Evolutionary conservation across 2,113 vertebrate species (phyloP).

Genomic region (Sebastes fasciatus): DNA sequence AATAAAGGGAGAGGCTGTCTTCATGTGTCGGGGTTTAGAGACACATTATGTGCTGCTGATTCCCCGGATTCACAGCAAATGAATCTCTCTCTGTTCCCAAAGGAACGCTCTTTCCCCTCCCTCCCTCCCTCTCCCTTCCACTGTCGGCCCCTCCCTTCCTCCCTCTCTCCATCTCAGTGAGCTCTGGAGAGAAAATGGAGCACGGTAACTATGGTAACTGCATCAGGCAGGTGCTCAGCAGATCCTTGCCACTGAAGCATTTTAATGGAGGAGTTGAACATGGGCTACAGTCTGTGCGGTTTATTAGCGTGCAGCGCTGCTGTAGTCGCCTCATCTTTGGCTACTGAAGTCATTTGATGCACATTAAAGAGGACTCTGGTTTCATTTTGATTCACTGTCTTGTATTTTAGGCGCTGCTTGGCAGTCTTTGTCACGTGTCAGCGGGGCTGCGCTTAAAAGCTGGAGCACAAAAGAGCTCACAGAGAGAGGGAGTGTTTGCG

Average conservation of each 20-base stretch:
- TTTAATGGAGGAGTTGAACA: conserved; percentile 29
- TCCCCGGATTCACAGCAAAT: conserved; percentile 66
- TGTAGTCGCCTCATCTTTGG: background rate
- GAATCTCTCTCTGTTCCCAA: conserved; percentile 65
- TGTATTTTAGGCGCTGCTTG: conserved; percentile 23
- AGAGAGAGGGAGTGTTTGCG: conserved; percentile 16
- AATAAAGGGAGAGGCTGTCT: conserved; percentile 71
- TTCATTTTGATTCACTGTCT: conserved; percentile 21
- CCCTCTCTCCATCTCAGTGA: conserved; percentile 51
- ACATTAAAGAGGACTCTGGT: background rate
- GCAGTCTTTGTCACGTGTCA: conserved; percentile 36
- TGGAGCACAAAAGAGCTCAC: conserved; percentile 45
- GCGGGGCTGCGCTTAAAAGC: conserved; percentile 41
- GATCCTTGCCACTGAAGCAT: conserved; percentile 32
- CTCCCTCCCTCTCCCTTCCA: conserved; percentile 36
- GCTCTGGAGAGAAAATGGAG: conserved; percentile 78
- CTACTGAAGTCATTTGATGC: background rate
- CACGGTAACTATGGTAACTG: conserved; percentile 86
- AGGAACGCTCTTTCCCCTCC: conserved; percentile 43
- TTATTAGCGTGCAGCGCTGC: background rate
- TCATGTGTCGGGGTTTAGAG: conserved; percentile 33
- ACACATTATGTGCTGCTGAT: conserved; percentile 60
- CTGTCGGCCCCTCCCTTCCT: conserved; percentile 44
- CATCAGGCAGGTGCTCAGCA: conserved; percentile 78
- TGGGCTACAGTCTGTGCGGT: background rate